These are phyloP conservation scores for Tautogolabrus adspersus DNA, from an alignment of 2,113 vertebrate species.

Conservation along the genomic window DNA sequence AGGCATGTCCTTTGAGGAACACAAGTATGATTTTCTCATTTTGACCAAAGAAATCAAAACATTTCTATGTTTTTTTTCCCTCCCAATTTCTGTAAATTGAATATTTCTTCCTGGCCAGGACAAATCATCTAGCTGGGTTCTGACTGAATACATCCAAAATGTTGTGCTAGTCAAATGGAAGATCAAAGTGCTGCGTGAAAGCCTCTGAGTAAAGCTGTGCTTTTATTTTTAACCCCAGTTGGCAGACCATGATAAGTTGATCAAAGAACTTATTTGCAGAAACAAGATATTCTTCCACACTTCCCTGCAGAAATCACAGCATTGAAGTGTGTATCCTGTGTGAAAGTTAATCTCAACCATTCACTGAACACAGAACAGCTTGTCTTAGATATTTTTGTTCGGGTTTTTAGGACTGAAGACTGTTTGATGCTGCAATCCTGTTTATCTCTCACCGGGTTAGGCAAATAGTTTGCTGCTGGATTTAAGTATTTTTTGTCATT, in stretches of 20 bases:
- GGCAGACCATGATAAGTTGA: constrained; percentile 46
- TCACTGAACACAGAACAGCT: constrained; percentile 12
- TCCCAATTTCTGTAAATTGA: constrained; percentile 12
- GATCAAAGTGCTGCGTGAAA: constrained; percentile 52
- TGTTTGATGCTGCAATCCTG: constrained; percentile 14
- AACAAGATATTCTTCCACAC: constrained; percentile 33
- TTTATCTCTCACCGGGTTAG: constrained; percentile 1
- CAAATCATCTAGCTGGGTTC: constrained; percentile 28
- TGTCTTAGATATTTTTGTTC: constrained; percentile 11
- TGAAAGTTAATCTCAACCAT: constrained; percentile 31
- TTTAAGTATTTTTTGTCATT: neutral
- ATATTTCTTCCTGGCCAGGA: constrained; percentile 16
- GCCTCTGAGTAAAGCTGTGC: constrained; percentile 34
- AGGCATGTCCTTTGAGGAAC: constrained; percentile 38
- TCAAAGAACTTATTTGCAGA: constrained; percentile 60
- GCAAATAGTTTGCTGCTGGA: neutral
- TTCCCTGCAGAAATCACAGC: constrained; percentile 40
- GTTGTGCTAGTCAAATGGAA: constrained; percentile 45
- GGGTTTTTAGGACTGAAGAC: constrained; percentile 10
- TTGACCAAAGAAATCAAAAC: constrained; percentile 43
- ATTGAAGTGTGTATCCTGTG: constrained; percentile 12
- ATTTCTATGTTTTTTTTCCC: constrained; percentile 21
- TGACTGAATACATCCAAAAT: constrained; percentile 49
- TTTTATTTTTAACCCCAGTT: constrained; percentile 53
- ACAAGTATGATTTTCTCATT: constrained; percentile 30